Percentiles rank a stretch among this genome's conserved stretches.
These are phyloP conservation scores for Miichthys miiuy DNA, from an alignment of 2,797 vertebrate genomes.

Conservation along the genomic window DNA sequence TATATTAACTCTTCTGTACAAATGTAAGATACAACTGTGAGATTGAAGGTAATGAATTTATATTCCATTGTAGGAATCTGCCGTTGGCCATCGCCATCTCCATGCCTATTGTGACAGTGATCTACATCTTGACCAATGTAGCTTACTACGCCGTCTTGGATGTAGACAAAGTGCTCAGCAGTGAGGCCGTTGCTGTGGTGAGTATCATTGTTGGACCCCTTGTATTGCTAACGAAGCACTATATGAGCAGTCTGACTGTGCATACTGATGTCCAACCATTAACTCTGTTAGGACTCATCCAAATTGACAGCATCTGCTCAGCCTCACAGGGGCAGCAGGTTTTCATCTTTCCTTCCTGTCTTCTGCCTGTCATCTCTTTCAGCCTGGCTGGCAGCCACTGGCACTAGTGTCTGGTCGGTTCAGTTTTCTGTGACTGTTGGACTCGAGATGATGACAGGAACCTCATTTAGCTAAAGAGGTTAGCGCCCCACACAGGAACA, in stretches of 20 bases:
- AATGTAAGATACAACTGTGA: not conserved
- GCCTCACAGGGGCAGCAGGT: slow-evolving; percentile 35
- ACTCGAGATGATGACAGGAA: slow-evolving; percentile 56
- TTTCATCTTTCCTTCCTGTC: slow-evolving; percentile 49
- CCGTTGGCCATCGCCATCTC: slow-evolving; percentile 89
- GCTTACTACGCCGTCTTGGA: slow-evolving; percentile 89
- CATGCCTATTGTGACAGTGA: slow-evolving; percentile 89
- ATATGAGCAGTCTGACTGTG: not conserved
- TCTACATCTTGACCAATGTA: slow-evolving; percentile 90
- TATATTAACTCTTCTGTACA: not conserved
- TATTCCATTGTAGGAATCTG: slow-evolving; percentile 78
- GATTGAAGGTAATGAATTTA: not conserved
- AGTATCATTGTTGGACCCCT: slow-evolving; percentile 55
- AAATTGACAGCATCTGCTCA: slow-evolving; percentile 67
- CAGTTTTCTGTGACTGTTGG: slow-evolving; percentile 39
- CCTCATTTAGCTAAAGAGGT: slow-evolving; percentile 74
- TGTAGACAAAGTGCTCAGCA: slow-evolving; percentile 80
- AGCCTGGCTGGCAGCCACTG: slow-evolving; percentile 58
- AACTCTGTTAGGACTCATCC: slow-evolving; percentile 22
- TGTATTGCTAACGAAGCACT: not conserved
- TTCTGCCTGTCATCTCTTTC: slow-evolving; percentile 44
- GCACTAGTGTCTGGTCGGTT: slow-evolving; percentile 34
- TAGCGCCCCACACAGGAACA: slow-evolving; percentile 71
- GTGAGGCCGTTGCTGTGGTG: slow-evolving; percentile 90
- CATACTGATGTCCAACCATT: slow-evolving; percentile 14